Conservation (phyloP, 2,113 vertebrate species). For the Centrocercus urophasianus region DNA sequence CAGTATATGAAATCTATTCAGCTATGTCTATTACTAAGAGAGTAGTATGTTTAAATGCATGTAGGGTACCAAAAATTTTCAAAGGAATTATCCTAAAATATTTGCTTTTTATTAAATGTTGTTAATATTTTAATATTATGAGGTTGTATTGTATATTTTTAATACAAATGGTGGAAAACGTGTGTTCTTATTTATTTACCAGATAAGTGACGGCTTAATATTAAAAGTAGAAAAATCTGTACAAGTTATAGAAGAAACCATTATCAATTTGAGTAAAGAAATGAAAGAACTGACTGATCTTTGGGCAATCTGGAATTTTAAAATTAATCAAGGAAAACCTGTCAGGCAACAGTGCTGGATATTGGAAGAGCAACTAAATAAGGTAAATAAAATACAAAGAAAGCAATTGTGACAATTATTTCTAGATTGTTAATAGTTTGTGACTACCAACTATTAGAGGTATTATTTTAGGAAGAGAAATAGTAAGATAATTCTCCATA, state of each 20-base stretch:
- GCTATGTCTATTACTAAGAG: neutral
- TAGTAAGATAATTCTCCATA: neutral
- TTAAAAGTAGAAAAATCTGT: constrained; percentile 74
- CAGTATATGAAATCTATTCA: neutral
- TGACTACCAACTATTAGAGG: neutral
- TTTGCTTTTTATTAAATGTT: neutral
- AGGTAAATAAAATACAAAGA: constrained; percentile 68
- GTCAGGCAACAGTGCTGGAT: constrained; percentile 78
- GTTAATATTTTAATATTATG: neutral
- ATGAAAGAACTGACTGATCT: constrained; percentile 78
- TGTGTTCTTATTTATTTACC: constrained; percentile 42
- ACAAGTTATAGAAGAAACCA: constrained; percentile 66
- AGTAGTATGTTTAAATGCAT: neutral
- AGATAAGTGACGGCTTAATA: constrained; percentile 79
- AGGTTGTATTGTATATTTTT: neutral
- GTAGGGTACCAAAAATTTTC: neutral
- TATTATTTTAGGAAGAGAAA: neutral
- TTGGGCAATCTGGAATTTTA: constrained; percentile 80
- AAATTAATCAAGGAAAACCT: constrained; percentile 75
- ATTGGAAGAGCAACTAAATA: constrained; percentile 85
- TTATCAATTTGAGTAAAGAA: constrained; percentile 75
- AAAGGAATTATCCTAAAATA: neutral
- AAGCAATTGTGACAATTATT: neutral
- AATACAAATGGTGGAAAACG: neutral
- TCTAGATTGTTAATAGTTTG: neutral